Conservation (phyloP, 2,888 invertebrate species). For the Rotaria macrura region DNA sequence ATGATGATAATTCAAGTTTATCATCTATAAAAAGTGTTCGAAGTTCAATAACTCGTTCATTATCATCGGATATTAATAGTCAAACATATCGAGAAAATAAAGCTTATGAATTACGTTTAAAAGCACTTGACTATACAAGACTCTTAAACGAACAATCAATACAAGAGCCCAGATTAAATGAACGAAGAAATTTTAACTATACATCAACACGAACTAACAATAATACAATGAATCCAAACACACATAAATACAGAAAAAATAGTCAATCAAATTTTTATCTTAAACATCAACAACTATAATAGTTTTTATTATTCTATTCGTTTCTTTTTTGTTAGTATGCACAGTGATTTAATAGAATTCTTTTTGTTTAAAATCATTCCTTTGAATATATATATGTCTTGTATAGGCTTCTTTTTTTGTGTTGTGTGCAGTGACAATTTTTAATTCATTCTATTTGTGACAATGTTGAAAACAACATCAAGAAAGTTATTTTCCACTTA, state of each 20-base stretch:
- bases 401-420: too few relatives aligned
- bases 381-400: too few relatives aligned
- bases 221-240: background rate
- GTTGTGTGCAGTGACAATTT: too few relatives aligned
- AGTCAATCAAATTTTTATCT: background rate
- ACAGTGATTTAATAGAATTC: background rate
- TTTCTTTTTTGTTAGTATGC: background rate
- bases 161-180: background rate
- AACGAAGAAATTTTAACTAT: background rate
- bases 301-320: too few relatives aligned
- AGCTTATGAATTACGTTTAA: constrained; percentile 30
- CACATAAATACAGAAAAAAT: background rate
- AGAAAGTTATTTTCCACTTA: too few relatives aligned
- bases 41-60: background rate
- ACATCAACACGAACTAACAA: background rate
- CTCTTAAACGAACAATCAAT: background rate
- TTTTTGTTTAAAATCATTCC: too few relatives aligned
- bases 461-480: too few relatives aligned
- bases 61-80: constrained; percentile 3
- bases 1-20: background rate
- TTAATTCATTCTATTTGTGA: too few relatives aligned
- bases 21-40: background rate
- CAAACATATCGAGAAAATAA: constrained; percentile 29
- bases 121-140: constrained; percentile 1
- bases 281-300: background rate